Evolutionary conservation across 2,113 vertebrate species (phyloP), one percentile per base, ranked within the genome.

Genomic region (Anarrhichthys ocellatus): DNA sequence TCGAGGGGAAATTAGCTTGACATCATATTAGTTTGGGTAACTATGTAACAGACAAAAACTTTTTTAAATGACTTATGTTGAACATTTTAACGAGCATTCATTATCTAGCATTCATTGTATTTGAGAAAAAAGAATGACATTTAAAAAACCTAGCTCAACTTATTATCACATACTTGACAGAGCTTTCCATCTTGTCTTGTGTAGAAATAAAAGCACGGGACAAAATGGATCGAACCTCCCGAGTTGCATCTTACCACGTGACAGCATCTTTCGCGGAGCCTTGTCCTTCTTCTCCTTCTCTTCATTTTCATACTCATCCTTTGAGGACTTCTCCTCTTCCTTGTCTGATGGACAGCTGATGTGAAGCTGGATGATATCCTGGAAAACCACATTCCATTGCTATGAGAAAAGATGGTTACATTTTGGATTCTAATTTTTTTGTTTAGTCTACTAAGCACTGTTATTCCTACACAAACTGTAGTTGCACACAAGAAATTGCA

Each of bases 261-360:
- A 99, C 4, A 99, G 94, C 97, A 98, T 99, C 92, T 97, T 99
- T 88, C 96, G 96, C 0, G 97, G 97, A 32, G 95, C 89, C 91
- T 98, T 99, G 69, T 99, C 98, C 90, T 98, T 99, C 94, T 98
- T 99, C 32, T 98, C 97, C 84, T 97, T 97, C 73, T 99, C 98
- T 89, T 99, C 98, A 85, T 98, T 99, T 93, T 99, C 98, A 80
- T 96, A 94, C 74, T 97, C 98, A 80, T 99, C 98, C 85, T 98
- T 99, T 0, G 91, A 96, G 42, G 97, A 96, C 81, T 98, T 99
- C 89, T 99, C 98, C 82, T 99, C 98, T 78, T 99, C 98, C 87
- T 99, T 99, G 94, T 99, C 98, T 40, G 98, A 99, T 10, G 98
- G 97, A 90, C 97, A 99, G 94, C 97, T 99, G 92, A 99, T 96